Conservation (phyloP, 2,888 invertebrate genomes). For the Atethmia centrago region DNA sequence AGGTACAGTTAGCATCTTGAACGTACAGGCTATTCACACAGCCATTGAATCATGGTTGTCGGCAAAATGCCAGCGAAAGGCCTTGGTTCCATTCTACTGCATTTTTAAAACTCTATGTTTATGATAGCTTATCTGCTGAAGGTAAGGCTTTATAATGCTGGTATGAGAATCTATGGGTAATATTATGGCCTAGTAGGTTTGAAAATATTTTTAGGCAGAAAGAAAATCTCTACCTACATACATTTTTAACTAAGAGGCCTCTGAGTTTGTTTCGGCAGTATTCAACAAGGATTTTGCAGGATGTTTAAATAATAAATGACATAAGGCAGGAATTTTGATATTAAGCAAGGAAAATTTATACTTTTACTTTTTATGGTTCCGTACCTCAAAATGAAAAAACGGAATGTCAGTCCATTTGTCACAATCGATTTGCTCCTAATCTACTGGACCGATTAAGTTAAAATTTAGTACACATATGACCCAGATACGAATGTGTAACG, state of each 20-base stretch:
- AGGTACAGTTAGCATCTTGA: neutral
- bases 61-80: conserved; percentile 49
- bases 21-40: conserved; percentile 4
- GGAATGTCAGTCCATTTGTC: too few species aligned
- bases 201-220: neutral
- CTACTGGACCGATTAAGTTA: too few species aligned
- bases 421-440: too few species aligned
- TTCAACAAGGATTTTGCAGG: neutral
- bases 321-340: too few species aligned
- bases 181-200: neutral
- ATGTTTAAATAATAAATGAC: neutral
- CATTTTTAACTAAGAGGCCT: neutral
- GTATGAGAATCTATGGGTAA: neutral
- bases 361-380: too few species aligned
- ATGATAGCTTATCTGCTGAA: conserved; percentile 32
- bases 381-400: too few species aligned
- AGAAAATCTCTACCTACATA: neutral
- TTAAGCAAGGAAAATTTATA: too few species aligned
- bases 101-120: conserved; percentile 41
- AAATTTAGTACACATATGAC: too few species aligned
- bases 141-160: conserved; percentile 9
- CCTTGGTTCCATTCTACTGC: conserved; percentile 28
- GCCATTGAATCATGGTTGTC: conserved; percentile 31
- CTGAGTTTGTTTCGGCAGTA: neutral
- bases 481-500: too few species aligned